phyloP scores from a whole-genome alignment of 2,888 invertebrate genomes.

The Cacoxenus indagator region DNA sequence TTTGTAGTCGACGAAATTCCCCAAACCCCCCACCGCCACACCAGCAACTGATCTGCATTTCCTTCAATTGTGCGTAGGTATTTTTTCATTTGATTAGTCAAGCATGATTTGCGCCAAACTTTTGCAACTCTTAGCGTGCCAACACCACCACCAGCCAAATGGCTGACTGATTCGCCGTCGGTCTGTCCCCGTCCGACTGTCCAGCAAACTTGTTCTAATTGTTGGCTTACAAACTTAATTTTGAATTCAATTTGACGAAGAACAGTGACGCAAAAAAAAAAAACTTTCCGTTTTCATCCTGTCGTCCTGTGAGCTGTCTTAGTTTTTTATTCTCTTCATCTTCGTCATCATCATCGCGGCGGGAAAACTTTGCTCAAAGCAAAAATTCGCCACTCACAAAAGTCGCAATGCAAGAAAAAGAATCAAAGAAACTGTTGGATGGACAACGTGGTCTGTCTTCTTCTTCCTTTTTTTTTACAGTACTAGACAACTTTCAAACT shows the following conservation, averaged over 20 bases:
- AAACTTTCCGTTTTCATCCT: no score
- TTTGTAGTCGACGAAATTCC: slow-evolving; percentile 42
- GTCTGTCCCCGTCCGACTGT: not conserved
- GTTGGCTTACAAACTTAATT: slow-evolving; percentile 66
- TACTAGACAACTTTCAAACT: not conserved
- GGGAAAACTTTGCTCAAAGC: slow-evolving; percentile 51
- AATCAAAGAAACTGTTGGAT: slow-evolving; percentile 4
- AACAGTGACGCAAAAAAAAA: no score
- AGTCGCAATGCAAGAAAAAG: not conserved
- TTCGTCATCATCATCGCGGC: slow-evolving; percentile 9
- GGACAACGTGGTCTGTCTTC: not conserved
- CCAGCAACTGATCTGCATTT: not conserved
- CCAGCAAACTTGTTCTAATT: slow-evolving; percentile 53
- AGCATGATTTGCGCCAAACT: slow-evolving; percentile 63
- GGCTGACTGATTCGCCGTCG: not conserved
- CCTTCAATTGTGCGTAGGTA: slow-evolving; percentile 24
- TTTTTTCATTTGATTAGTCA: slow-evolving; percentile 59
- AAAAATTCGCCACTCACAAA: slow-evolving; percentile 45
- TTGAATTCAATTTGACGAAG: slow-evolving; percentile 60
- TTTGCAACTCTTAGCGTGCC: slow-evolving; percentile 38
- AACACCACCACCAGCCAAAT: not conserved
- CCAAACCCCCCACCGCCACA: not conserved
- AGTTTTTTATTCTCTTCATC: slow-evolving; percentile 34
- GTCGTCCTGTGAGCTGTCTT: no score
- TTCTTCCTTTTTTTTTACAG: not conserved